Evolutionary conservation across 37 sponge, comb jelly and placozoan genomes (phyloP).

Genomic region (Hexactinellida sp.): DNA sequence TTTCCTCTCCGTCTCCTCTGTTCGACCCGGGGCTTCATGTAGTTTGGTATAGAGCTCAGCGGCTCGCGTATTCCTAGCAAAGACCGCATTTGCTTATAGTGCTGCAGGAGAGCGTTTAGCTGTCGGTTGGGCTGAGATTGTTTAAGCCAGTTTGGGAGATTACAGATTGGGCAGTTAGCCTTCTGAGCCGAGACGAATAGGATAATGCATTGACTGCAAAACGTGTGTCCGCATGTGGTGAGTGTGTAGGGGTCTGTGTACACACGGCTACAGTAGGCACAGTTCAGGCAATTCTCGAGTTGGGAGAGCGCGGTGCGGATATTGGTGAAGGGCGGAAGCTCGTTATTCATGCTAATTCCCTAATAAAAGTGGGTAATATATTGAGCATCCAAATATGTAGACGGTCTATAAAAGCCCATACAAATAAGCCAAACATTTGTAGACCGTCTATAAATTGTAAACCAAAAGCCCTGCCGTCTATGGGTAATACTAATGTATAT

Average conservation of each 20-base stretch:
- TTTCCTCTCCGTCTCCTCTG: neutral
- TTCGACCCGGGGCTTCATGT: neutral
- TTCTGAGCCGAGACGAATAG: neutral
- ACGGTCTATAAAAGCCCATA: no score
- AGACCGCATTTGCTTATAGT: neutral
- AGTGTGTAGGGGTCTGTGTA: neutral
- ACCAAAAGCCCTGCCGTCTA: no score
- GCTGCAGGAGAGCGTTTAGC: neutral
- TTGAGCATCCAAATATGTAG: no score
- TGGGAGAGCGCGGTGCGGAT: neutral
- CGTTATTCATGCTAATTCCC: neutral
- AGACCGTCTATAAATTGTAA: no score
- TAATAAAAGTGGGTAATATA: no score
- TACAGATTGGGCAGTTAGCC: neutral
- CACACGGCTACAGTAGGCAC: neutral
- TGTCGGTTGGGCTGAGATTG: neutral
- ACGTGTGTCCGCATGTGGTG: slow-evolving; percentile 10
- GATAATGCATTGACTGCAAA: neutral
- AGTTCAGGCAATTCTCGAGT: neutral
- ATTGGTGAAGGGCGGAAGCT: neutral
- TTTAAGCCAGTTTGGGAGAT: neutral
- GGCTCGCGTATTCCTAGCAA: neutral
- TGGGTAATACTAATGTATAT: no score
- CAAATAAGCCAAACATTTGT: no score
- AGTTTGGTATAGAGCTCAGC: neutral